Base-by-base conservation (phyloP, 2,888 invertebrate genomes). In the Cancer borealis region DNA sequence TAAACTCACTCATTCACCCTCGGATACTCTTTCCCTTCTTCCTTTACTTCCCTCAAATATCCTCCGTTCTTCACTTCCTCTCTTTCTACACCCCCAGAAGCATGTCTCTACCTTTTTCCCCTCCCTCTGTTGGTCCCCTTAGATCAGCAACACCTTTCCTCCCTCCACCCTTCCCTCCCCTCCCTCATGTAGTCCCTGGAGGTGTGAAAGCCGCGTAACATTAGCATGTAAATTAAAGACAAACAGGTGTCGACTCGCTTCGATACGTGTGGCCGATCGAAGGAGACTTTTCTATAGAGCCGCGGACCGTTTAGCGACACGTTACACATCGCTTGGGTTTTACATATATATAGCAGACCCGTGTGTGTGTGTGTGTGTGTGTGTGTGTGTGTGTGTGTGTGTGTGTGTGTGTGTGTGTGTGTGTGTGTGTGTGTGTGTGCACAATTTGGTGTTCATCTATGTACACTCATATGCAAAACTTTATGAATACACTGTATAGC, bases 181-280 rank as follows among this genome's bases (percentile, higher is more conserved):
- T 12, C 49, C 21, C 54, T 54, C n/a, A 8, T n/a, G 17, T 30
- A 14, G 14, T 54, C 89, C 89, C 91, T 73, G n/a, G 39, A 91
- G 91, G 91, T 91, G 91, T 91, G 66, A 91, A 91, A 91, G 60
- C 73, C 66, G 91, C 91, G 39, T 73, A 30, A 21, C 73, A 91
- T 91, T 91, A 91, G 91, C 91, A 91, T 91, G 73, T 91, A 91
- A 91, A 91, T 91, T 60, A 91, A 91, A 91, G 91, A 39, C 91
- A 91, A 91, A 91, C 91, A 91, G 46, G 73, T 91, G 91, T 91
- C 60, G 21, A 91, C 60, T 47, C 46, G 88, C 14, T 26, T n/a
- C n/a, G 49, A 46, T 49, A 90, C 26, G 89, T 90, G 49, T 49
- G 89, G 89, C n/a, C 49, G 89, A 90, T 90, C 47, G 30, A 54